Percentiles rank a stretch among this genome's conserved stretches.
Conservation (phyloP, 2,113 vertebrate genomes). For the Euleptes europaea region DNA sequence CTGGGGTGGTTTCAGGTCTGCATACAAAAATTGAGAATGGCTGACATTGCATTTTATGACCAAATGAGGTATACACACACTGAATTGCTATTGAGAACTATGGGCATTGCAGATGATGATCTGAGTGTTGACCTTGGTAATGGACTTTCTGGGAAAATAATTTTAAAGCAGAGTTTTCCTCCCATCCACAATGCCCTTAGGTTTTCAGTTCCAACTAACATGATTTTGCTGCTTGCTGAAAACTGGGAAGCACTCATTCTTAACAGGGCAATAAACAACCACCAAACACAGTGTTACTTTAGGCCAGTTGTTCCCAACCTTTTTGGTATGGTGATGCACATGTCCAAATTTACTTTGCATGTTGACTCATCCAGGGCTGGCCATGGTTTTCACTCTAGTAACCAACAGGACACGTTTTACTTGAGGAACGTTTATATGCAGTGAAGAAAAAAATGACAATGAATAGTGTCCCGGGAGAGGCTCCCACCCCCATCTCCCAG, state of each 20-base stretch:
- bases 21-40: conserved; percentile 12
- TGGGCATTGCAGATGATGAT: background rate
- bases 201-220: background rate
- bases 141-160: conserved; percentile 4
- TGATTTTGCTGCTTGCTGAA: conserved; percentile 11
- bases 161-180: conserved; percentile 17
- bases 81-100: background rate
- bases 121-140: background rate
- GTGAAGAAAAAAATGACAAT: too few relatives aligned
- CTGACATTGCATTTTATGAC: background rate
- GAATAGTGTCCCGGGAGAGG: too few relatives aligned
- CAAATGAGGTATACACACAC: background rate
- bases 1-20: background rate
- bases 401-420: too few relatives aligned
- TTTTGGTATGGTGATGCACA: too few relatives aligned
- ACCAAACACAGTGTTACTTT: background rate
- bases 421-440: too few relatives aligned
- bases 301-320: too few relatives aligned
- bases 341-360: too few relatives aligned
- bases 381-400: too few relatives aligned
- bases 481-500: too few relatives aligned
- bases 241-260: conserved; percentile 24
- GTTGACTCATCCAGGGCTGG: too few relatives aligned
- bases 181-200: background rate
- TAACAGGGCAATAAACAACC: background rate